Evolutionary conservation across 64 coral and sea anemone genomes (phyloP).

Genomic region (Trachythela sp.): DNA sequence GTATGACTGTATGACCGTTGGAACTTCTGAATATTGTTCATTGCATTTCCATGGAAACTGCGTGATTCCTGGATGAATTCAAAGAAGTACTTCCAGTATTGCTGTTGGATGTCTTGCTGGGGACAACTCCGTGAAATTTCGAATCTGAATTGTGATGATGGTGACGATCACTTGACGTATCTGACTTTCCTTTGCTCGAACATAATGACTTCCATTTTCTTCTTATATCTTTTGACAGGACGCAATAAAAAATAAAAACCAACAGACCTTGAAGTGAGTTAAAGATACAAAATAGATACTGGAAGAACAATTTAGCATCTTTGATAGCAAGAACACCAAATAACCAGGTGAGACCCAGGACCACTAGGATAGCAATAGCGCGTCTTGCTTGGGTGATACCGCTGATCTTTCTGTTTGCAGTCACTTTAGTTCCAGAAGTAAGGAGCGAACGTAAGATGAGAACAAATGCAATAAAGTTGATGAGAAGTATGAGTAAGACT

Average conservation of each 20-base stretch:
- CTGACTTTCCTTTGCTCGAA: background rate
- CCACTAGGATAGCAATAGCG: background rate
- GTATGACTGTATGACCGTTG: too few species aligned
- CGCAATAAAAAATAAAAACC: background rate
- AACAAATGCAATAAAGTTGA: background rate
- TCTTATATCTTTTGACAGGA: background rate
- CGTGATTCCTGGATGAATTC: background rate
- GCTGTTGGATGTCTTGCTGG: background rate
- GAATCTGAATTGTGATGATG: background rate
- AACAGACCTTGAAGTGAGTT: conserved; percentile 7
- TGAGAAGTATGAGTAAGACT: background rate
- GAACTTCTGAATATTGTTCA: background rate
- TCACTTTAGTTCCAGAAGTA: background rate
- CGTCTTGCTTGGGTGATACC: background rate
- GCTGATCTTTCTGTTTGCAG: background rate
- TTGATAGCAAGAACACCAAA: background rate
- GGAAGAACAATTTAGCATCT: background rate
- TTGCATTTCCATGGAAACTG: background rate
- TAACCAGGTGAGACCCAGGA: background rate
- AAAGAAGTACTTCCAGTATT: background rate
- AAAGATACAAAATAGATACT: background rate
- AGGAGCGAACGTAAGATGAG: background rate
- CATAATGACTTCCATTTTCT: background rate
- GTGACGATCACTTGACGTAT: background rate
- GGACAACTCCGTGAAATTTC: background rate